Evolutionary conservation across 1,140 invertebrate species (phyloP).

Genomic region (Achroia grisella): DNA sequence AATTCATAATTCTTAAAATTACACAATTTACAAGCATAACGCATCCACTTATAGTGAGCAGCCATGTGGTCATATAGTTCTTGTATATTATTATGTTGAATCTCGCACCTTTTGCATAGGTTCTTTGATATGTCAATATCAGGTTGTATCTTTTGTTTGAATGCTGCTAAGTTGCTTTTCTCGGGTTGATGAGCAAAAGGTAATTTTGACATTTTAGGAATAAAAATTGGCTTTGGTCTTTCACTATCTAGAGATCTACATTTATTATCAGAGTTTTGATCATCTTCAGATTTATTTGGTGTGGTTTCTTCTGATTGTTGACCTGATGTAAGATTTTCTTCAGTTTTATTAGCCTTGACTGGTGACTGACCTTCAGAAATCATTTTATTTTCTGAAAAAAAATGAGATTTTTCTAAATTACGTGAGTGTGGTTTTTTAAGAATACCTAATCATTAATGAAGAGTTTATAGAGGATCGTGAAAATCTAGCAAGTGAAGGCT

Average conservation of each 20-base stretch:
- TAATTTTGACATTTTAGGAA: conserved; percentile 19
- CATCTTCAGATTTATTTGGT: conserved; percentile 9
- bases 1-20: conserved; percentile 74
- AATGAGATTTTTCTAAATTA: background rate
- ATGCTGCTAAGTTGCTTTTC: conserved; percentile 47
- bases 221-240: conserved; percentile 1
- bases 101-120: conserved; percentile 57
- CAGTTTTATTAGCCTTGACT: conserved; percentile 3
- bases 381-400: conserved; percentile 19
- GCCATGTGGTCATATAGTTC: conserved; percentile 73
- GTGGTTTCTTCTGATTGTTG: conserved; percentile 10
- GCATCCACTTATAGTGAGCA: conserved; percentile 72
- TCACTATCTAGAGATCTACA: conserved; percentile 13
- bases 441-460: no score
- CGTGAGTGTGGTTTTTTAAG: no score
- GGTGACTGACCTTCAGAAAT: conserved; percentile 1
- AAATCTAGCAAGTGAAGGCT: no score
- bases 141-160: conserved; percentile 39
- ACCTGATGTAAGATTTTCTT: background rate
- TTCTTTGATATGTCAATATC: conserved; percentile 40
- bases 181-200: conserved; percentile 46
- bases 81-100: conserved; percentile 50
- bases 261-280: conserved; percentile 9
- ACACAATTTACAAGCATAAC: conserved; percentile 75
- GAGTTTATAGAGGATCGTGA: no score